These are phyloP conservation scores for Hydrolagus colliei DNA, from an alignment of 2,797 vertebrate genomes.

Conservation along the genomic window DNA sequence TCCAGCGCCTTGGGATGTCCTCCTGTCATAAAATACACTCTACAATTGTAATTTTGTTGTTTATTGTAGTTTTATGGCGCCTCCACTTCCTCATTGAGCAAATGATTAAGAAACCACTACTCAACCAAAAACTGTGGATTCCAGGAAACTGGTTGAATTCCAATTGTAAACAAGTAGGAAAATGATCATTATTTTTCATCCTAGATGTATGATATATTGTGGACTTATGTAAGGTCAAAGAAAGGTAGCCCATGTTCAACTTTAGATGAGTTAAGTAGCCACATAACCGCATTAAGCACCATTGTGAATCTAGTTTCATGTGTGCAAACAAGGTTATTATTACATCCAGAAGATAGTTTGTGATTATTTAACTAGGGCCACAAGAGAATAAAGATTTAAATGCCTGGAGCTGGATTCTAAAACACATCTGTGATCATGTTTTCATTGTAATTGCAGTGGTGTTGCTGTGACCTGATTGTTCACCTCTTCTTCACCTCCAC, in stretches of 20 bases:
- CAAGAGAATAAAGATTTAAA: conserved; percentile 1
- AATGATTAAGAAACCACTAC: too few relatives aligned
- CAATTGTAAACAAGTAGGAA: too few relatives aligned
- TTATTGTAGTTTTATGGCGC: too few relatives aligned
- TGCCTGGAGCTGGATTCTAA: not conserved
- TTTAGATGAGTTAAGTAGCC: conserved; percentile 9
- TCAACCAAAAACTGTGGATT: too few relatives aligned
- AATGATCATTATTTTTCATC: too few relatives aligned
- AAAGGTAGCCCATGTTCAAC: conserved; percentile 1
- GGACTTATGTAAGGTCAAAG: not conserved
- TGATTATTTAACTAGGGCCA: conserved; percentile 26
- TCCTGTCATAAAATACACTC: too few relatives aligned
- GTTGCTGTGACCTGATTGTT: not conserved
- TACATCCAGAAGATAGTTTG: conserved; percentile 17
- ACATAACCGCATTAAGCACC: not conserved
- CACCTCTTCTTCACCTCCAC: too few relatives aligned
- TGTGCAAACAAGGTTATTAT: conserved; percentile 24
- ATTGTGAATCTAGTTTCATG: not conserved
- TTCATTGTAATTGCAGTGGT: conserved; percentile 22
- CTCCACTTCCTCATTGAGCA: too few relatives aligned
- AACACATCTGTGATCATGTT: conserved; percentile 22
- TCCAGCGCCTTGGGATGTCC: too few relatives aligned
- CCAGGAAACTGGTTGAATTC: too few relatives aligned
- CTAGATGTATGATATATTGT: too few relatives aligned
- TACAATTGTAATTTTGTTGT: too few relatives aligned